Conservation (phyloP, 2,797 vertebrate genomes). For the Cheirogaleus major region DNA sequence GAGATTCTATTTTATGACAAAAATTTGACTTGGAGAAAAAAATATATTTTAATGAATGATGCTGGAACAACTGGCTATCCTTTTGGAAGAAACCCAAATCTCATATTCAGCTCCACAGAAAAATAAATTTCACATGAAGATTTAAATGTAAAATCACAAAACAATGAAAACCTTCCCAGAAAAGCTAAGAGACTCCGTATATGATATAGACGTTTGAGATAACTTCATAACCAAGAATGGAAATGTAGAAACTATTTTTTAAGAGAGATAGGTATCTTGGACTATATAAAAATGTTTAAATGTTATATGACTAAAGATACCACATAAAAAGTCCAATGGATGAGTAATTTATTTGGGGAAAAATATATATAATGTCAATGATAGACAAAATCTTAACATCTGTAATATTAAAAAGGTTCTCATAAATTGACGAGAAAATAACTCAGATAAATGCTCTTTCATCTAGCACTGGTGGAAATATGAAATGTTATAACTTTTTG, state of each 20-base stretch:
- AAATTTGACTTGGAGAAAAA: neutral
- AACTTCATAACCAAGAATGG: neutral
- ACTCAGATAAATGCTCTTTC: neutral
- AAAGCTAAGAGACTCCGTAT: neutral
- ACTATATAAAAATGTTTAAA: slow-evolving; percentile 17
- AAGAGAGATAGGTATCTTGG: neutral
- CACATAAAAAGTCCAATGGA: neutral
- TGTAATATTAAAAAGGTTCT: neutral
- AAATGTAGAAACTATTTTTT: slow-evolving; percentile 7
- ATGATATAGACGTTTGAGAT: neutral
- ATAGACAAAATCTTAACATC: neutral
- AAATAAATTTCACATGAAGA: slow-evolving; percentile 27
- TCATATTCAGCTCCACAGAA: slow-evolving; percentile 18
- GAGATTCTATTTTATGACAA: slow-evolving; percentile 30
- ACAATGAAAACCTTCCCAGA: neutral
- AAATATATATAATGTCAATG: slow-evolving; percentile 11
- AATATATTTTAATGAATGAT: slow-evolving; percentile 10
- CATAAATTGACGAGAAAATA: slow-evolving; percentile 29
- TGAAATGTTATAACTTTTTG: neutral
- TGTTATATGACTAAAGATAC: slow-evolving; percentile 22
- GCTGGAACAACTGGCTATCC: neutral
- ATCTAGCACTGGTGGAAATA: neutral
- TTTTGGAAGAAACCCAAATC: neutral
- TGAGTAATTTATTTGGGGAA: neutral
- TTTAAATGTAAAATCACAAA: slow-evolving; percentile 41